Conservation (phyloP, 1,140 invertebrate species). For the Lepidurus packardi region DNA sequence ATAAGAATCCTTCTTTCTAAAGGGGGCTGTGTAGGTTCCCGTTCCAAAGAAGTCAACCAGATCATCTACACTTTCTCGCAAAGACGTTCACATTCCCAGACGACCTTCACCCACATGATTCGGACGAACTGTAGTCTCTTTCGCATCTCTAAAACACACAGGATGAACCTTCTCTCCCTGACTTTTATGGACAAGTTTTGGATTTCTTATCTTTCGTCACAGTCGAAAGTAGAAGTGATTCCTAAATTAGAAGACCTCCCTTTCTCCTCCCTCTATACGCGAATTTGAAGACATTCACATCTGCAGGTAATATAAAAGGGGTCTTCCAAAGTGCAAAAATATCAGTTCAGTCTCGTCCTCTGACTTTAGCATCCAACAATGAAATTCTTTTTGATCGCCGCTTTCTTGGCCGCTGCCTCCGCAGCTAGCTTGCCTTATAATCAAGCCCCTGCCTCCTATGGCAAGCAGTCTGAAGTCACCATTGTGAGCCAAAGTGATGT, state of each 20-base stretch:
- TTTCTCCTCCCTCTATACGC: not conserved
- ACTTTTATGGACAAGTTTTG: too few species aligned
- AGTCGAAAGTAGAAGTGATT: not conserved
- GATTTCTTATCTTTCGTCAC: not conserved
- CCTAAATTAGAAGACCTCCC: not conserved
- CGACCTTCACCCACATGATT: too few species aligned
- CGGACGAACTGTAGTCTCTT: too few species aligned
- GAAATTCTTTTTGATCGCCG: slow-evolving; percentile 25
- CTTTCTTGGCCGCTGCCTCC: slow-evolving; percentile 30
- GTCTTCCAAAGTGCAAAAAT: not conserved
- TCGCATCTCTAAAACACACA: not conserved
- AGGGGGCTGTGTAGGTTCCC: too few species aligned
- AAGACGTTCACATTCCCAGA: too few species aligned
- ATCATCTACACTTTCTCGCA: too few species aligned
- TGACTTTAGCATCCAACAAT: not conserved
- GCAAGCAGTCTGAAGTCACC: slow-evolving; percentile 26
- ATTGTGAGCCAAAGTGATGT: slow-evolving; percentile 31
- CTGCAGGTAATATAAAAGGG: not conserved
- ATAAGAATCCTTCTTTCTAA: not conserved
- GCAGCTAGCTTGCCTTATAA: slow-evolving; percentile 22
- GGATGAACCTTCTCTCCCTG: too few species aligned
- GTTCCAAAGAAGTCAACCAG: too few species aligned
- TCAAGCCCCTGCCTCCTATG: not conserved
- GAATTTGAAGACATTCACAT: not conserved
- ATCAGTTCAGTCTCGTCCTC: not conserved